These are phyloP conservation scores for Gastrophryne carolinensis DNA, from an alignment of 2,797 vertebrate species.

Conservation along the genomic window DNA sequence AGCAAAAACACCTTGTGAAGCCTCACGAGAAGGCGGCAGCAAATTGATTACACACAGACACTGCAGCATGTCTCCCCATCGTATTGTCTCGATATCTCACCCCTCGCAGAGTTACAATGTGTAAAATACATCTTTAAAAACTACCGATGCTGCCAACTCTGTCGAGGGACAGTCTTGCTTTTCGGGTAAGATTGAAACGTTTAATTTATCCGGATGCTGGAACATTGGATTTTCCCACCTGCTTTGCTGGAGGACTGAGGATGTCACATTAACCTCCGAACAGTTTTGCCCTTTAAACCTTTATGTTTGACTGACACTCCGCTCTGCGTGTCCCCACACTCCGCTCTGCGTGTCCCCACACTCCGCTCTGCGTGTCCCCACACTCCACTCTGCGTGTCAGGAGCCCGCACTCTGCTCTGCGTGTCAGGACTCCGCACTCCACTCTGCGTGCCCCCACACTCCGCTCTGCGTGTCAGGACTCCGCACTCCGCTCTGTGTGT, in stretches of 20 bases:
- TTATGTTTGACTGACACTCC: too few species aligned
- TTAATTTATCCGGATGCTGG: conserved; percentile 21
- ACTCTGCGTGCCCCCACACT: too few species aligned
- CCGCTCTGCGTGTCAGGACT: too few species aligned
- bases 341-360: too few species aligned
- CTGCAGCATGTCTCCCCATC: neutral
- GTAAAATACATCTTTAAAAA: neutral
- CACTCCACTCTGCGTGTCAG: too few species aligned
- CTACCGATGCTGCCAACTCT: neutral
- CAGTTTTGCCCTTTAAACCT: too few species aligned
- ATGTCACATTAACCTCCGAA: too few species aligned
- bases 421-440: too few species aligned
- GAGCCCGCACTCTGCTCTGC: too few species aligned
- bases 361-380: too few species aligned
- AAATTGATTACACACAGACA: neutral
- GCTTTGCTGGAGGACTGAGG: neutral
- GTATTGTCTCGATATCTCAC: neutral
- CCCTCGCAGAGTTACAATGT: neutral
- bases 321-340: too few species aligned
- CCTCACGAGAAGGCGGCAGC: neutral
- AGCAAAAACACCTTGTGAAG: neutral
- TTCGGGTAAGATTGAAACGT: conserved; percentile 8
- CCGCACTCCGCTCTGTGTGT: too few species aligned
- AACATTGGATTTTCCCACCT: neutral
- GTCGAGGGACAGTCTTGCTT: neutral